These are phyloP conservation scores for Anolis carolinensis DNA, from an alignment of 2,113 vertebrate species.

Conservation along the genomic window DNA sequence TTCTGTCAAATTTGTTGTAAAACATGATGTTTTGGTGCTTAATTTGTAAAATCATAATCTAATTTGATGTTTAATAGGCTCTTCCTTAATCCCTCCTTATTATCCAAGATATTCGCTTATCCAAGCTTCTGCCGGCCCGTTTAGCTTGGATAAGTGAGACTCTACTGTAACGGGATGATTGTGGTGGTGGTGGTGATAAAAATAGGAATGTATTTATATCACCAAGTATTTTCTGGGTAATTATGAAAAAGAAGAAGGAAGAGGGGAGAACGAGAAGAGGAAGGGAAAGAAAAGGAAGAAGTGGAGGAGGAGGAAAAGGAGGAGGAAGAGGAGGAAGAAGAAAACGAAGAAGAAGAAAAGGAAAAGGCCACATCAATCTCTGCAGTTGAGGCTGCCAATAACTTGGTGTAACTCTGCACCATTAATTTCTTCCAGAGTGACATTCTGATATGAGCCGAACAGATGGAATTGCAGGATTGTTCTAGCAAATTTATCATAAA, in stretches of 20 bases:
- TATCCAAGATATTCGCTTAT: too few relatives aligned
- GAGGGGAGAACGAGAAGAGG: background rate
- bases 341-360: background rate
- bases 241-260: conserved; percentile 63
- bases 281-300: background rate
- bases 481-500: conserved; percentile 99
- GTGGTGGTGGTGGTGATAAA: too few relatives aligned
- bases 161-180: too few relatives aligned
- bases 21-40: too few relatives aligned
- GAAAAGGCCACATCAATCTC: conserved; percentile 70
- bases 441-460: conserved; percentile 94
- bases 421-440: conserved; percentile 92
- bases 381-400: conserved; percentile 77
- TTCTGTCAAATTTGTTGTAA: too few relatives aligned
- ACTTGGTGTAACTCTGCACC: conserved; percentile 82
- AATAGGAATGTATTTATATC: conserved; percentile 61
- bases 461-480: conserved; percentile 98
- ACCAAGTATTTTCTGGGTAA: conserved; percentile 70
- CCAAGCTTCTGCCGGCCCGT: too few relatives aligned
- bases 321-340: background rate
- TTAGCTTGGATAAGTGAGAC: too few relatives aligned
- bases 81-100: too few relatives aligned
- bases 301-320: background rate
- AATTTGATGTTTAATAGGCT: too few relatives aligned
- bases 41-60: too few relatives aligned